These are phyloP conservation scores for Molossus alvarezi DNA, from an alignment of 2,797 vertebrate genomes.

Conservation along the genomic window DNA sequence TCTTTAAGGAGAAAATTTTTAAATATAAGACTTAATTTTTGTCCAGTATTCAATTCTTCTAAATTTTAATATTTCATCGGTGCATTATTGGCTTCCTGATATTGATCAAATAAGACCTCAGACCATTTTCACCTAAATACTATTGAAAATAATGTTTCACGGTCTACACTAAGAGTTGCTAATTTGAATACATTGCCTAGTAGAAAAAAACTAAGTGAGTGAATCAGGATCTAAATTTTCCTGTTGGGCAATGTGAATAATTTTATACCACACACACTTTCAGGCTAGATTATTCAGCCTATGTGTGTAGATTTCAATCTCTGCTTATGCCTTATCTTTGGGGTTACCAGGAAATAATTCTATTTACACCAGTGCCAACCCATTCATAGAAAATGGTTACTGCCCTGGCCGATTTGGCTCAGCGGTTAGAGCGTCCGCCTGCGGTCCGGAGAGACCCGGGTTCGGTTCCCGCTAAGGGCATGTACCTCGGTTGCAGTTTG, in stretches of 20 bases:
- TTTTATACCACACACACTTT: not conserved
- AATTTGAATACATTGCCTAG: no score
- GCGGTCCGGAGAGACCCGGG: no score
- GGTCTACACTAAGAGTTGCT: not conserved
- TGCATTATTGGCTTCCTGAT: slow-evolving; percentile 3
- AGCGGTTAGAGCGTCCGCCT: no score
- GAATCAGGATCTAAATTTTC: no score
- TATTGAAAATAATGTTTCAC: not conserved
- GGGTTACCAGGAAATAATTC: not conserved
- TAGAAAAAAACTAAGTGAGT: no score
- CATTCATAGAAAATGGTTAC: not conserved
- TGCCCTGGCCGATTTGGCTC: no score
- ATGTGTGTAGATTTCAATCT: not conserved
- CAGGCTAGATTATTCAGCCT: not conserved
- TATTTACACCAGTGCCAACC: not conserved
- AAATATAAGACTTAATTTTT: not conserved
- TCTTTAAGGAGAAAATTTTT: not conserved
- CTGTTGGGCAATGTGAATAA: no score
- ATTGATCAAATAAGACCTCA: not conserved
- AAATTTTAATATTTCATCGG: slow-evolving; percentile 4
- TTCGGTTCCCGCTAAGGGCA: no score
- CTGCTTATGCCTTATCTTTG: not conserved
- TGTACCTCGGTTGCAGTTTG: no score
- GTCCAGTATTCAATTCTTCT: not conserved
- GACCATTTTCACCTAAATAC: not conserved